These are phyloP conservation scores for Metellina segmentata DNA, from an alignment of 2,888 invertebrate species.

Conservation along the genomic window DNA sequence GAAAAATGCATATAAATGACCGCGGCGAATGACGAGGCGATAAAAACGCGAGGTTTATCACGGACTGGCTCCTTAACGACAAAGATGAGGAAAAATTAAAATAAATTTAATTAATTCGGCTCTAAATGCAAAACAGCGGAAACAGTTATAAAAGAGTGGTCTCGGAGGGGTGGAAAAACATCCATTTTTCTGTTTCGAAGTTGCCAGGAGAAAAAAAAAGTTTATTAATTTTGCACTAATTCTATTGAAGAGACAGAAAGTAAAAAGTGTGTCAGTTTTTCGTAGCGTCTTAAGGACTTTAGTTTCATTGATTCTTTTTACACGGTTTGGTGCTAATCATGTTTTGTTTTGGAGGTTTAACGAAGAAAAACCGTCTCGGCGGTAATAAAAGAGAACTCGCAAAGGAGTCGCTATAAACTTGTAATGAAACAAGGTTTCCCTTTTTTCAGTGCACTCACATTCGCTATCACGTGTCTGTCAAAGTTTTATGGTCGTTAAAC, in stretches of 20 bases:
- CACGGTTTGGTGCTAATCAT: slow-evolving; percentile 24
- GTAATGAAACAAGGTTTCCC: background rate
- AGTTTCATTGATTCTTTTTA: slow-evolving; percentile 34
- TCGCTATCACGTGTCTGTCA: background rate
- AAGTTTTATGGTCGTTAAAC: background rate
- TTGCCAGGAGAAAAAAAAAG: background rate
- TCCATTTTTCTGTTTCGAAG: background rate
- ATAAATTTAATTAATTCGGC: slow-evolving; percentile 64
- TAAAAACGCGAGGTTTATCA: background rate
- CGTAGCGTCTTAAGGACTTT: background rate
- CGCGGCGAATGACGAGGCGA: slow-evolving; percentile 9
- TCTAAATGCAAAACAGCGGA: slow-evolving; percentile 35
- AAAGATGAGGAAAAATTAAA: slow-evolving; percentile 57
- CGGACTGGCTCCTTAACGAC: slow-evolving; percentile 47
- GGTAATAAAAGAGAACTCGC: background rate
- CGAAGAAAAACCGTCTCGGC: background rate
- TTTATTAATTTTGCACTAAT: slow-evolving; percentile 34
- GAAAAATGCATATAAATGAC: slow-evolving; percentile 15
- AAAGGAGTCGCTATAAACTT: slow-evolving; percentile 1
- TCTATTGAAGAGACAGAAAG: slow-evolving; percentile 4
- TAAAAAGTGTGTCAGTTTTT: background rate
- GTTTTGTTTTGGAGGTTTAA: slow-evolving; percentile 7
- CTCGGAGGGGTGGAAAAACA: background rate
- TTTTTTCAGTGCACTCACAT: background rate
- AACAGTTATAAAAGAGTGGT: slow-evolving; percentile 40